Conservation (phyloP, 2,113 vertebrate species). For the Parus major region DNA sequence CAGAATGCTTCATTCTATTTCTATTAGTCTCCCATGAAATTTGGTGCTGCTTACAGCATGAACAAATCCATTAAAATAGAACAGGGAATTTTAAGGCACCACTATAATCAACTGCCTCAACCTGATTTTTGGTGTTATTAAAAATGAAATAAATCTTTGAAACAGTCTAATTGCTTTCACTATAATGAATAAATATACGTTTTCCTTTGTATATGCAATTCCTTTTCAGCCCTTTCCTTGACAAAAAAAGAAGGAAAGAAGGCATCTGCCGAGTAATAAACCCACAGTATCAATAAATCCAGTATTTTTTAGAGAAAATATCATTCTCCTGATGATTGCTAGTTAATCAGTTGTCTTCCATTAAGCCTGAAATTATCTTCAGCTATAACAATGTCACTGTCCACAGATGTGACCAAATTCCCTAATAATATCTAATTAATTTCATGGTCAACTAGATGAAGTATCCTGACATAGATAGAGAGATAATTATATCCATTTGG, state of each 20-base stretch:
- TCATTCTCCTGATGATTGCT: background rate
- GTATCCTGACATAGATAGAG: background rate
- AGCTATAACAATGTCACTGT: background rate
- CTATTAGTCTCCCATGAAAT: background rate
- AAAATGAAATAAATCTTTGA: background rate
- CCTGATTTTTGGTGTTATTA: background rate
- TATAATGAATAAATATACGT: background rate
- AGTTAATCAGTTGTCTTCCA: background rate
- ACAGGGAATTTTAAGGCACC: background rate
- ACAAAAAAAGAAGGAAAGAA: background rate
- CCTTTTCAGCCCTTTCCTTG: background rate
- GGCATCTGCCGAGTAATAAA: background rate
- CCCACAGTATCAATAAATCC: background rate
- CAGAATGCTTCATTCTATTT: background rate
- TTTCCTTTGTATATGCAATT: background rate
- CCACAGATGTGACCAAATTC: background rate
- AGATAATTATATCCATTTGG: background rate
- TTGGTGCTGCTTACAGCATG: background rate
- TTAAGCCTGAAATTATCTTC: background rate
- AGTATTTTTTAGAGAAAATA: background rate
- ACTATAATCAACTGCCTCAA: background rate
- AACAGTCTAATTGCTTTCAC: background rate
- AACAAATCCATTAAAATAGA: background rate
- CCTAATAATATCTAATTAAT: background rate
- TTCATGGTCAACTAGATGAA: background rate